Evolutionary conservation across 2,888 invertebrate genomes (phyloP), one percentile per base, ranked within the genome.

Genomic region (Perdita meconis): DNA sequence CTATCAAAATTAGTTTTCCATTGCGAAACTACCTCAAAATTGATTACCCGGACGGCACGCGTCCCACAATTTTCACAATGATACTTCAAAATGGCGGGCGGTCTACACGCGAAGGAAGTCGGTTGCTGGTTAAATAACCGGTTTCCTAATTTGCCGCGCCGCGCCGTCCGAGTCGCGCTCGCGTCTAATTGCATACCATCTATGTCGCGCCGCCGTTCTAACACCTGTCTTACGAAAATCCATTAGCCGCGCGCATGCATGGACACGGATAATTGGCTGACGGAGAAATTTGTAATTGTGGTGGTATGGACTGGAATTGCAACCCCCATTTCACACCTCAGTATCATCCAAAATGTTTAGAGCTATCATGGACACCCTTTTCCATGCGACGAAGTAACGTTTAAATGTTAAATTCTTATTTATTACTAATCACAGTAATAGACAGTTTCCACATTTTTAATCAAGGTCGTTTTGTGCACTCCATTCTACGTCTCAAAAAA

Each of bases 81-180:
- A 68, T 50, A 38, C 57, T 50, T 44, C 61, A 68, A 79, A 70
- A 73, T 59, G 76, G 67, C 50, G 56, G 71, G 34, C 56, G 22
- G 64, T 34, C 72, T 64, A 72, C 76, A 73, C 75, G 70, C 81
- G 76, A 79, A 84, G 79, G 73, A 81, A 83, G 81, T 68, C 66
- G 64, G 80, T 55, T 79, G 74, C 69, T 79, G 79, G 77, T 81
- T 83, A 84, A 84, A 79, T 82, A 86, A 89, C 88, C 87, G 85
- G 88, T 89, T 88, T 84, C 81, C 84, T 84, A 86, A 87, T 87
- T 89, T 84, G 84, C 78, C 73, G 56, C 61, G 53, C 78, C 73
- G 56, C 61, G 53, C 68, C 71, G 71, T 78, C 65, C 68, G 68
- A 83, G 75, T 72, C 59, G 74, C 65, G 64, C 69, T 75, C 75